Evolutionary conservation across 2,888 invertebrate species (phyloP).

Genomic region (Parasteatoda lunata): DNA sequence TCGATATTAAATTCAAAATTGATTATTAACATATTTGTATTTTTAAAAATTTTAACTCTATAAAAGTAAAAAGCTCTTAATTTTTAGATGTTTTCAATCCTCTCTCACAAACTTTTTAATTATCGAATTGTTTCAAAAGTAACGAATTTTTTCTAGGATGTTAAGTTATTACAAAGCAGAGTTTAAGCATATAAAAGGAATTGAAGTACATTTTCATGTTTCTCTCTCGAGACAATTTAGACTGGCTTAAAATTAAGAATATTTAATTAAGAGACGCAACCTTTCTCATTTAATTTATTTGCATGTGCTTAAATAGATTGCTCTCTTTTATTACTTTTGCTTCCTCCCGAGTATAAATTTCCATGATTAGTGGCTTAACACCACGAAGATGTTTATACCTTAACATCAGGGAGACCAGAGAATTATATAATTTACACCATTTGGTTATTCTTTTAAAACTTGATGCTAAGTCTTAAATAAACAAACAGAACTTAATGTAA

Average conservation of each 20-base stretch:
- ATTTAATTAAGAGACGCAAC: neutral
- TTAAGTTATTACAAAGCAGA: neutral
- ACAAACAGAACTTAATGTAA: no score
- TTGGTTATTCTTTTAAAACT: neutral
- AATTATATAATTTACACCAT: neutral
- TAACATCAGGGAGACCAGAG: neutral
- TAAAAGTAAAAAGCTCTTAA: no score
- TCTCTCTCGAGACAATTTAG: neutral
- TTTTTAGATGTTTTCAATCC: no score
- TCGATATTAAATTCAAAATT: no score
- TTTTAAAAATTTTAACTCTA: no score
- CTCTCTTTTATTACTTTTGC: neutral
- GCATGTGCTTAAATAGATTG: neutral
- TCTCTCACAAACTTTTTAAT: no score
- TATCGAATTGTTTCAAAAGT: no score
- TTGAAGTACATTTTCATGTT: constrained; percentile 2
- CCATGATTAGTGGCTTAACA: neutral
- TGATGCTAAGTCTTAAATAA: neutral
- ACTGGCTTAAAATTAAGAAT: neutral
- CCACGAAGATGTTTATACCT: neutral
- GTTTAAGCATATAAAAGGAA: neutral
- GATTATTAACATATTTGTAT: no score
- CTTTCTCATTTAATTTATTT: neutral
- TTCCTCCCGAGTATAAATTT: neutral
- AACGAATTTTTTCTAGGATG: neutral